phyloP scores from a whole-genome alignment of 2,888 invertebrate genomes.

The Helicoverpa assulta region DNA sequence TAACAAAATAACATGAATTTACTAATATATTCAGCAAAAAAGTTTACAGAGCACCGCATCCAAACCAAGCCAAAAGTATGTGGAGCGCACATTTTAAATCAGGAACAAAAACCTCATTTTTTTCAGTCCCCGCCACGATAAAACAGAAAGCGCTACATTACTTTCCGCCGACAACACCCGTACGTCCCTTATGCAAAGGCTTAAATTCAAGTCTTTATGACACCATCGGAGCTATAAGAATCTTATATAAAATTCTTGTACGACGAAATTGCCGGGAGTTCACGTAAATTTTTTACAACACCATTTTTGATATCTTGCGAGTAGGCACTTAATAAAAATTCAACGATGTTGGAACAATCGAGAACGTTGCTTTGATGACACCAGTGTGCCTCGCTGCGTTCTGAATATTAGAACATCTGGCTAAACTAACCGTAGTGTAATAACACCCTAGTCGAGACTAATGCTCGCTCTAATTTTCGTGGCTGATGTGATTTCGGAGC shows the following conservation, averaged over 20 bases:
- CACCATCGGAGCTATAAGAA: conserved; percentile 72
- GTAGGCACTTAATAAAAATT: conserved; percentile 79
- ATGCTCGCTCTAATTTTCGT: conserved; percentile 36
- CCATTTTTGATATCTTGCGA: conserved; percentile 68
- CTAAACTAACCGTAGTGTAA: conserved; percentile 39
- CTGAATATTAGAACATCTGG: conserved; percentile 45
- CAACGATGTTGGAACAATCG: conserved; percentile 71
- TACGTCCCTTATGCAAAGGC: conserved; percentile 65
- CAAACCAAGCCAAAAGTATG: neutral
- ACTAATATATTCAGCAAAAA: neutral
- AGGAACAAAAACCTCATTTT: conserved; percentile 20
- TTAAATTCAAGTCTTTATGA: conserved; percentile 78
- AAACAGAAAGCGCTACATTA: conserved; percentile 21
- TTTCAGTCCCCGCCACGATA: conserved; percentile 31
- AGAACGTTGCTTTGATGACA: conserved; percentile 68
- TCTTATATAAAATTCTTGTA: conserved; percentile 77
- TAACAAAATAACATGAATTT: no score
- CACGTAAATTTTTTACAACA: conserved; percentile 78
- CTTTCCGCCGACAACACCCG: conserved; percentile 31
- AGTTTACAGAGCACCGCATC: neutral
- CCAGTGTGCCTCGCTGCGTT: conserved; percentile 44
- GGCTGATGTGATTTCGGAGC: conserved; percentile 31
- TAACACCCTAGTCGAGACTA: conserved; percentile 29
- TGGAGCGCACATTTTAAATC: conserved; percentile 26
- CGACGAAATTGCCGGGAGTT: conserved; percentile 75